Percentiles rank a stretch among this genome's conserved stretches.
Evolutionary conservation across 2,888 invertebrate genomes (phyloP).

Genomic region (Byasa hedistus): DNA sequence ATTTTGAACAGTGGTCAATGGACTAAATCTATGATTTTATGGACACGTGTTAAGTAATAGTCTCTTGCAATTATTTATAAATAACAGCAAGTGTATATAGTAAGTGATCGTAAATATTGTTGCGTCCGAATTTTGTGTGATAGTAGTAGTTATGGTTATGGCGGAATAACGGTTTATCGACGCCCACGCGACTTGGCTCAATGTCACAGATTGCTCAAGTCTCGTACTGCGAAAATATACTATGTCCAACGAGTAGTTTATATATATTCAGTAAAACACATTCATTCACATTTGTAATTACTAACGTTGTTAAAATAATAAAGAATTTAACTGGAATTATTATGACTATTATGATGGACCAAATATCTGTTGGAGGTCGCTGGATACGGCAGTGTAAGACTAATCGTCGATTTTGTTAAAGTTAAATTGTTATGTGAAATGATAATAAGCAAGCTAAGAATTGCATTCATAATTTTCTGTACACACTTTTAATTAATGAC

Average conservation of each 20-base stretch:
- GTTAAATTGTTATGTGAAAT: neutral
- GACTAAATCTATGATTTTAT: constrained; percentile 22
- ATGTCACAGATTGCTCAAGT: constrained; percentile 19
- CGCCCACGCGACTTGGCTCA: constrained; percentile 30
- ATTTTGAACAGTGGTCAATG: constrained; percentile 32
- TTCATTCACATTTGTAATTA: constrained; percentile 19
- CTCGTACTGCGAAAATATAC: constrained; percentile 14
- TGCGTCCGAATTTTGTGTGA: constrained; percentile 21
- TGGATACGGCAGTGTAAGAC: too few relatives aligned
- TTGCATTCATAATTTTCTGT: too few relatives aligned
- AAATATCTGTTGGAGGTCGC: too few relatives aligned
- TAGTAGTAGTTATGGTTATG: constrained; percentile 16
- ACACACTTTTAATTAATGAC: neutral
- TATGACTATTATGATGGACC: too few relatives aligned
- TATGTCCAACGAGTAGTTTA: constrained; percentile 1
- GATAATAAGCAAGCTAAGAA: neutral
- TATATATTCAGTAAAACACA: constrained; percentile 6
- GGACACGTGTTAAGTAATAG: constrained; percentile 25
- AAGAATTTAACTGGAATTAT: neutral
- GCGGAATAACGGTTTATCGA: constrained; percentile 23
- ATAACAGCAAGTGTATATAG: constrained; percentile 26
- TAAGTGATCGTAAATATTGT: constrained; percentile 23
- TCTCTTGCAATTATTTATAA: constrained; percentile 24
- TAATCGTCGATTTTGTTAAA: too few relatives aligned
- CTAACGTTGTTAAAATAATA: neutral